Base-by-base conservation (phyloP, 23 tunicate genomes). In the Ascidia mentula region DNA sequence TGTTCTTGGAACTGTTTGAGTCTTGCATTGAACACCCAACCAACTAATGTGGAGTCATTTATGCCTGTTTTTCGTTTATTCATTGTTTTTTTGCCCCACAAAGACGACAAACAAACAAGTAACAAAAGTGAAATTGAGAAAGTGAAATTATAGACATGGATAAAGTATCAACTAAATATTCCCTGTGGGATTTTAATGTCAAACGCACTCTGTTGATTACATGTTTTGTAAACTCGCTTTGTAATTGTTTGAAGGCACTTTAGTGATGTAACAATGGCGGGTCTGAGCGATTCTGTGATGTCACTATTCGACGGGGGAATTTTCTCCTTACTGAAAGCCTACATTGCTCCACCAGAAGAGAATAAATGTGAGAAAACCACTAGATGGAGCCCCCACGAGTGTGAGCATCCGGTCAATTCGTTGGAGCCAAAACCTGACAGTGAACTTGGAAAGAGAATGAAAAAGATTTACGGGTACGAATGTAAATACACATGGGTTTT, bases 301-400 rank as follows among this genome's bases (percentile, higher is more conserved):
- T 53, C 65, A 53, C 13, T 20, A 20, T 53, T 53, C 28, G 65
- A 53, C 65, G 24, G 65, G 4, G 65, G 65, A 26, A 53, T 53
- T 53, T 53, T 9, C 4, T 20, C 22, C 24, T 26, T 28, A 28
- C 65, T 53, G 2, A 53, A 28, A 9, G 24, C 4, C 24, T 53
- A 9, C 24, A 6, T 53, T 6, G 7, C 13, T 26, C 65, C 65
- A 53, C 24, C 65, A 3, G 65, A 9, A 26, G 24, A 53, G 65
- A 53, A 53, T 26, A 53, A 53, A 9, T 20, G 22, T 26, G 65
- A 53, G 13, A 53, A 53, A 9, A 9, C 65, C 65, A 5, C 65
- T 53, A 53, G 65, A 3, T 53, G 65, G 65, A 53, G 65, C 13
- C 65, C 65, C 13, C 65, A 53, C 65, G 65, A 53, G 13, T 53